Base-by-base conservation (phyloP, 2,113 vertebrate genomes). In the Cyprinodon brontotheroides region DNA sequence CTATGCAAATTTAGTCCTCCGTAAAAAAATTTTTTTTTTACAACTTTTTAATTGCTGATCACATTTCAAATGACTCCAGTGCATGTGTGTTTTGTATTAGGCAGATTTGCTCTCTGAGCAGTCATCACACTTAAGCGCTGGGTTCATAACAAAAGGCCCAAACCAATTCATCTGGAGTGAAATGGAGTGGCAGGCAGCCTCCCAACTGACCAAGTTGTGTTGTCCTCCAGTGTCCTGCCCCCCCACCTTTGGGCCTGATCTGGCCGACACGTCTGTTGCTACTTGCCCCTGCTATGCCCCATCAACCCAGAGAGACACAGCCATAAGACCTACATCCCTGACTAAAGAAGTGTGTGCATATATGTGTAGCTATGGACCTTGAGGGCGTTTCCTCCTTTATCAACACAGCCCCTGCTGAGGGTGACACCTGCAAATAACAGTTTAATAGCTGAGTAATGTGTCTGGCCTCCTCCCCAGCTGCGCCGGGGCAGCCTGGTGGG, bases 371-470 rank as follows among this genome's bases (percentile, higher is more conserved):
- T 74, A 61, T 59, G 70, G 79, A 85, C 79, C 86, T 86, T 78
- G 82, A 83, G 90, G 86, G 80, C 40, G 68, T 88, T 78, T 77
- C 78, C 11, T 39, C 77, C 80, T 81, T 77, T 45, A 87, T 85
- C 90, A 85, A 79, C 84, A 80, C 75, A 22, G 47, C 78, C 73
- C 89, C 87, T 61, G 86, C 86, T 90, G 89, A 88, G 88, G 90
- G 88, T 90, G 91, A 90, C 91, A 92, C 87, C 88, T 90, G 86
- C 87, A 89, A 89, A 87, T 86, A 89, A 85, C 89, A 88, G 78
- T 92, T 92, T 90, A 93, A 88, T 85, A 89, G 86, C 79, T 87
- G 90, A 93, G 82, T 91, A 87, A 91, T 92, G 83, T 86, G 74
- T 85, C 78, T 70, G 84, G 79, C 78, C 85, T 89, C 62, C 65